phyloP scores from a whole-genome alignment of 2,888 invertebrate species.

The Himalopsyche tibetana region DNA sequence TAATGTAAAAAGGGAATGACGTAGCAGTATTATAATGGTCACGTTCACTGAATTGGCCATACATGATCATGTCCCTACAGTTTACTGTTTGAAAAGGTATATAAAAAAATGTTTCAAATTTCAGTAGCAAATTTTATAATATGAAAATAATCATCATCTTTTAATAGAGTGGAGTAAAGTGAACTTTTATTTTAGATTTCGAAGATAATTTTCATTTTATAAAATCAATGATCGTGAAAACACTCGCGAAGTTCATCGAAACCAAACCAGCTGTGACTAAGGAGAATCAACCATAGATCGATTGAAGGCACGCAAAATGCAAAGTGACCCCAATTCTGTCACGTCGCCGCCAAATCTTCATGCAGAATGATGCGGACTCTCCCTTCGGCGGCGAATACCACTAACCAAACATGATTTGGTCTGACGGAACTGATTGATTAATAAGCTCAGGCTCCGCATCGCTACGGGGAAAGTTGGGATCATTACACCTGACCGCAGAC shows the following conservation, averaged over 20 bases:
- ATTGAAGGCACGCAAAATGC: constrained; percentile 9
- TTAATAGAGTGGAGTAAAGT: no score
- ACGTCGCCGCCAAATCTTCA: constrained; percentile 19
- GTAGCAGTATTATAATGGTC: no score
- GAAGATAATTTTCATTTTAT: no score
- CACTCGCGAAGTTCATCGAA: not conserved
- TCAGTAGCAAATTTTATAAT: no score
- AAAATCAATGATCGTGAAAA: not conserved
- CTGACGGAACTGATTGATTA: constrained; percentile 24
- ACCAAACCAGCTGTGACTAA: constrained; percentile 36
- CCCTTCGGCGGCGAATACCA: constrained; percentile 22
- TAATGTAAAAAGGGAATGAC: no score
- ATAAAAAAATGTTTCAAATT: no score
- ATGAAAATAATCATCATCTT: no score
- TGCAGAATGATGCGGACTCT: constrained; percentile 22
- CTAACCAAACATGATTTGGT: constrained; percentile 31
- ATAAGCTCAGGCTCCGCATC: not conserved
- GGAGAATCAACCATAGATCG: not conserved
- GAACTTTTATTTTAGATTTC: no score
- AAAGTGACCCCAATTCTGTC: constrained; percentile 19
- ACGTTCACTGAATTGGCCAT: no score
- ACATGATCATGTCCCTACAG: no score
- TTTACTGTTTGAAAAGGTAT: no score
- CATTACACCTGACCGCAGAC: constrained; percentile 35
- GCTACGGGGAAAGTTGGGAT: constrained; percentile 24